Percentiles rank a stretch among this genome's conserved stretches.
These are phyloP conservation scores for Cephus rjabovi DNA, from an alignment of 2,888 invertebrate species.

Conservation along the genomic window DNA sequence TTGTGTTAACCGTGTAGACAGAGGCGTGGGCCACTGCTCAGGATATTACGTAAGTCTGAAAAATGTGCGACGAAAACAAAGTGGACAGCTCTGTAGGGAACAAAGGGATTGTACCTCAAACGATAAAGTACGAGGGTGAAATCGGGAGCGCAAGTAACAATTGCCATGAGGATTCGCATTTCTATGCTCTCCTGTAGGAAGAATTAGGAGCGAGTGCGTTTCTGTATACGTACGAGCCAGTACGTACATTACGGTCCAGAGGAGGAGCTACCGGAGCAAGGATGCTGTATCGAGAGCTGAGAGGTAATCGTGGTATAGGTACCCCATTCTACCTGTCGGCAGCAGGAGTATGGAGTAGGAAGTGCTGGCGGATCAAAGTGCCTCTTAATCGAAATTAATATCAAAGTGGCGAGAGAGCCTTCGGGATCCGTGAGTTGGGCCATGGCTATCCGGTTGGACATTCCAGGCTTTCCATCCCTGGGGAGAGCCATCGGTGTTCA, in stretches of 20 bases:
- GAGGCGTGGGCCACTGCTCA: conserved; percentile 42
- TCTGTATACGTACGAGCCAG: background rate
- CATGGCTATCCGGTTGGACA: conserved; percentile 1
- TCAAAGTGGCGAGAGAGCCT: conserved; percentile 27
- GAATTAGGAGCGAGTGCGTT: background rate
- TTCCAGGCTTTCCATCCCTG: conserved; percentile 6
- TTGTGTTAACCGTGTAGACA: conserved; percentile 50
- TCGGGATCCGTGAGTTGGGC: conserved; percentile 13
- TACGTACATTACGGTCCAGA: background rate
- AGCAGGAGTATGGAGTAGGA: background rate
- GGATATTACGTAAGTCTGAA: conserved; percentile 63
- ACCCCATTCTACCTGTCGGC: conserved; percentile 7
- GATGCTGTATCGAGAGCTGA: background rate
- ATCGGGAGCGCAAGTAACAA: conserved; percentile 55
- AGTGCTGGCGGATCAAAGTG: conserved; percentile 29
- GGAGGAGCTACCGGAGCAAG: background rate
- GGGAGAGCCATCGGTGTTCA: conserved; percentile 30
- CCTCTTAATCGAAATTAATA: conserved; percentile 36
- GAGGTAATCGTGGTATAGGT: background rate
- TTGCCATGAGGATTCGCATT: background rate
- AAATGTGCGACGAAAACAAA: conserved; percentile 58
- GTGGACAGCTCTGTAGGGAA: conserved; percentile 46
- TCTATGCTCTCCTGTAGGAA: background rate
- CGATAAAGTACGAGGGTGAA: conserved; percentile 58
- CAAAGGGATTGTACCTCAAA: conserved; percentile 59